phyloP scores from a whole-genome alignment of 1,140 invertebrate genomes.

The Conus betulinus region DNA sequence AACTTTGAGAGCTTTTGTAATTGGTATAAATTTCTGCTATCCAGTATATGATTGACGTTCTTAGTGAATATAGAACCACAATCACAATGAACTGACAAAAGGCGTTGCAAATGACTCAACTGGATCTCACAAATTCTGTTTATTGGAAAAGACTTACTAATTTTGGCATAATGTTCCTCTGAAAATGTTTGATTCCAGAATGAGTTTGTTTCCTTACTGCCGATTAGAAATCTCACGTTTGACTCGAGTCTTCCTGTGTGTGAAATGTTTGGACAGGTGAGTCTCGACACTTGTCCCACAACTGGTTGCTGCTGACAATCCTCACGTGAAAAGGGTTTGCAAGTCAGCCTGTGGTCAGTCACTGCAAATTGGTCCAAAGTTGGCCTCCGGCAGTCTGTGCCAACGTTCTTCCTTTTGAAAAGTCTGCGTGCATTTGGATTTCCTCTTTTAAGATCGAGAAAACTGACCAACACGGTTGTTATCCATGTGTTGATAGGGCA shows the following conservation, averaged over 20 bases:
- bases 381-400: too few relatives aligned
- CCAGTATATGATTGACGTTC: not conserved
- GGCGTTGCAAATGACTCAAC: not conserved
- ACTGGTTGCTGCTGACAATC: too few relatives aligned
- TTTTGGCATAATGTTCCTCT: too few relatives aligned
- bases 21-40: not conserved
- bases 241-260: not conserved
- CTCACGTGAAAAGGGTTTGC: too few relatives aligned
- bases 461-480: not conserved
- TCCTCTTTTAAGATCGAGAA: not conserved
- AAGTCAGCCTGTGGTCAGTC: too few relatives aligned
- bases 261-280: not conserved
- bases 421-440: too few relatives aligned
- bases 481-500: not conserved
- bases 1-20: not conserved
- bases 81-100: not conserved
- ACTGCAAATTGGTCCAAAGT: too few relatives aligned
- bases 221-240: not conserved
- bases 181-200: not conserved
- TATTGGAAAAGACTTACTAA: not conserved
- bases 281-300: too few relatives aligned
- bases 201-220: not conserved
- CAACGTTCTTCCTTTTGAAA: too few relatives aligned
- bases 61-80: not conserved
- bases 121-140: not conserved